Base-by-base conservation (phyloP, 2,113 vertebrate genomes). In the Glaucidium brasilianum region DNA sequence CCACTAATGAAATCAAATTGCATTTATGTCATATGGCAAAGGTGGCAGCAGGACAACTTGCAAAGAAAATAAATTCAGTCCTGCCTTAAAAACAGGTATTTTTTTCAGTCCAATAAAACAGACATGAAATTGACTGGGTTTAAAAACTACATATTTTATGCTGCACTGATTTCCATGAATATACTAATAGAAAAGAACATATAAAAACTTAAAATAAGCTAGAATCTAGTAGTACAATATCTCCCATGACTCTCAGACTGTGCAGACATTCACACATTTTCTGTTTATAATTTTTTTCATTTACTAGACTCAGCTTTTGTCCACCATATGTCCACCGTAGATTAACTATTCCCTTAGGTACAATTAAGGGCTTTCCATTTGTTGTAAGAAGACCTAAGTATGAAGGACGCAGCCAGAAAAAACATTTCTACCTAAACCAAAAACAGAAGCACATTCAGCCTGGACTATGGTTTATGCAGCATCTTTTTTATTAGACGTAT, bases 311-410 rank as follows among this genome's bases (percentile, higher is more conserved):
- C 98, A 96, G 98, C 98, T 99, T 99, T 99, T 99, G 98, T 99
- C 98, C 98, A 99, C 98, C 99, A 99, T 98, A 99, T 99, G 98
- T 99, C 99, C 98, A 99, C 98, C 97, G 60, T 98, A 98, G 97
- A 98, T 99, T 98, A 99, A 99, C 98, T 98, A 98, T 99, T 98
- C 99, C 99, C 99, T 96, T 59, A 98, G 98, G 99, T 97, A 98
- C 98, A 99, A 99, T 99, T 99, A 99, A 98, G 98, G 98, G 96
- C 97, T 99, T 99, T 99, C 98, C 99, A 99, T 99, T 99, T 99
- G 99, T 99, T 99, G 98, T 99, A 99, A 99, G 98, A 99, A 98
- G 98, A 99, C 97, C 98, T 98, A 99, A 99, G 98, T 98, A 98
- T 98, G 98, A 98, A 98, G 97, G 98, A 98, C 97, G 92, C 97